These are phyloP conservation scores for Choreutis nemorana DNA, from an alignment of 2,888 invertebrate species.

Conservation along the genomic window DNA sequence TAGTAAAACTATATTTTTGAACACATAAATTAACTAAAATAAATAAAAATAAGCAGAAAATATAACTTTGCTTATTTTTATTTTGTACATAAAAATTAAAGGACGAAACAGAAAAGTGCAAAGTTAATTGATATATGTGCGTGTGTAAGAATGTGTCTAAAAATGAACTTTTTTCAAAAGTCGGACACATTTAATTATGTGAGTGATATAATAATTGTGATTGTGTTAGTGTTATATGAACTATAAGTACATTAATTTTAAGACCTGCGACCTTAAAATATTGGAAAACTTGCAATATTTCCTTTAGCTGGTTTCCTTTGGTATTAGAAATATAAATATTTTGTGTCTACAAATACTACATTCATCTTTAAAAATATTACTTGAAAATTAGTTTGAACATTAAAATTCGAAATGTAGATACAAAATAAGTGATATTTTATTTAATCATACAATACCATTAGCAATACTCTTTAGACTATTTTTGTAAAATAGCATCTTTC, in stretches of 20 bases:
- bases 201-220: conserved; percentile 63
- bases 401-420: too few relatives aligned
- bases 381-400: too few relatives aligned
- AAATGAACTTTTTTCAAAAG: conserved; percentile 32
- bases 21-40: conserved; percentile 8
- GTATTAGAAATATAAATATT: too few relatives aligned
- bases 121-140: conserved; percentile 17
- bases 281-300: conserved; percentile 28
- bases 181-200: conserved; percentile 46
- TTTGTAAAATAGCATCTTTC: conserved; percentile 41
- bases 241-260: conserved; percentile 54
- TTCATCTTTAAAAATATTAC: too few relatives aligned
- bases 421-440: too few relatives aligned
- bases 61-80: conserved; percentile 33
- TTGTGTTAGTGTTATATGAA: conserved; percentile 52
- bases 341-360: too few relatives aligned
- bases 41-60: conserved; percentile 37
- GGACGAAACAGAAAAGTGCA: too few relatives aligned
- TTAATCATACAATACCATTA: too few relatives aligned
- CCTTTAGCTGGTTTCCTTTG: too few relatives aligned
- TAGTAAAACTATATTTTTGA: conserved; percentile 9
- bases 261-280: too few relatives aligned
- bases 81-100: too few relatives aligned
- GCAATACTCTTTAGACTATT: conserved; percentile 48
- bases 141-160: conserved; percentile 47